Percentiles rank a stretch among this genome's conserved stretches.
phyloP scores from a whole-genome alignment of 1,140 invertebrate species.

The Drosophila pandora region DNA sequence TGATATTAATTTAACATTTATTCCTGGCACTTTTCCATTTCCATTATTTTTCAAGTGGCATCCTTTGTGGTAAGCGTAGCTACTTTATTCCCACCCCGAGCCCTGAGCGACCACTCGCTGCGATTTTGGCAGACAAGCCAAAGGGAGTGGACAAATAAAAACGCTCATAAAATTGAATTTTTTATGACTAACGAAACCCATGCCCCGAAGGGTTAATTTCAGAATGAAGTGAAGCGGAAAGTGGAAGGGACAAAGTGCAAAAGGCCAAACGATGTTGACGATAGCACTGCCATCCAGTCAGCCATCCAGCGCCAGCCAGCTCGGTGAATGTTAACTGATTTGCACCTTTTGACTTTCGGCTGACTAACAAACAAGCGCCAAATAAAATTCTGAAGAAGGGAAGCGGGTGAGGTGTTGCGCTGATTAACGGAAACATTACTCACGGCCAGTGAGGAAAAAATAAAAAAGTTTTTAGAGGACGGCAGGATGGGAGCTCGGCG shows the following conservation, averaged over 20 bases:
- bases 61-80: slow-evolving; percentile 21
- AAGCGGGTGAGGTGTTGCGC: slow-evolving; percentile 4
- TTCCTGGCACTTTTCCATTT: slow-evolving; percentile 8
- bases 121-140: slow-evolving; percentile 24
- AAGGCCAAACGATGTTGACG: slow-evolving; percentile 58
- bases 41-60: slow-evolving; percentile 15
- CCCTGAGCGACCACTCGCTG: slow-evolving; percentile 3
- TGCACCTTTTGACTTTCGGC: slow-evolving; percentile 69
- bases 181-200: slow-evolving; percentile 68
- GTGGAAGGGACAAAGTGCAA: slow-evolving; percentile 32
- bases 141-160: slow-evolving; percentile 76
- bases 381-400: background rate
- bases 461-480: background rate
- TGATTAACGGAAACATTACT: slow-evolving; percentile 81
- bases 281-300: slow-evolving; percentile 12
- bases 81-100: slow-evolving; percentile 8
- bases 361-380: slow-evolving; percentile 19
- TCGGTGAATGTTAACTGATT: slow-evolving; percentile 66
- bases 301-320: background rate
- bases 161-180: slow-evolving; percentile 80
- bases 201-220: slow-evolving; percentile 71
- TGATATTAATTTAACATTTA: slow-evolving; percentile 6
- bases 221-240: slow-evolving; percentile 54
- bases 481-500: background rate
- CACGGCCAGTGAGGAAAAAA: slow-evolving; percentile 30